phyloP scores from a whole-genome alignment of 2,797 vertebrate species.

The Sebastes steindachneri region DNA sequence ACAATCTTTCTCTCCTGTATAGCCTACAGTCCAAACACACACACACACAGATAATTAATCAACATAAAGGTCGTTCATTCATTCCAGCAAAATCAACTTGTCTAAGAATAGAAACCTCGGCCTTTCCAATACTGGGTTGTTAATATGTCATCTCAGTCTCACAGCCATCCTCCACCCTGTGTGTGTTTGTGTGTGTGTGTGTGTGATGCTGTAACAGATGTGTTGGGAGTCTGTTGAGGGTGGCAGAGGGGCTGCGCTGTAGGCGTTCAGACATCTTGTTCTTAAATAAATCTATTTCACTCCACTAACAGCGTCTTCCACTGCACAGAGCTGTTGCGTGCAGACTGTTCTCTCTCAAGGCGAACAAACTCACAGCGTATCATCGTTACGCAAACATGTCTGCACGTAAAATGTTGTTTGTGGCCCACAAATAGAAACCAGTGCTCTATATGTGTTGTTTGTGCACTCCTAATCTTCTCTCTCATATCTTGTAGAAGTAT shows the following conservation, averaged over 20 bases:
- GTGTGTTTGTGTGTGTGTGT: neutral
- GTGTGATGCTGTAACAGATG: conserved; percentile 57
- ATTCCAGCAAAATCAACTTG: conserved; percentile 16
- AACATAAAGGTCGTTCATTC: conserved; percentile 50
- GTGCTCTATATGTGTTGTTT: neutral
- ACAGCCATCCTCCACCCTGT: conserved; percentile 18
- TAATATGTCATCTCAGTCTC: conserved; percentile 49
- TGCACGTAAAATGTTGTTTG: neutral
- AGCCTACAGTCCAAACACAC: neutral
- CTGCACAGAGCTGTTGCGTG: conserved; percentile 25
- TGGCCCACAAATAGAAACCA: conserved; percentile 1
- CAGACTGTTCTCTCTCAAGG: conserved; percentile 6
- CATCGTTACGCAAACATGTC: conserved; percentile 21
- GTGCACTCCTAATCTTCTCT: neutral
- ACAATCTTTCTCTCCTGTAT: neutral
- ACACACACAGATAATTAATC: conserved; percentile 2
- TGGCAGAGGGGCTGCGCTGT: conserved; percentile 36
- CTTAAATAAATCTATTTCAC: conserved; percentile 65
- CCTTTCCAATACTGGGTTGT: conserved; percentile 28
- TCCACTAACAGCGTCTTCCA: conserved; percentile 20
- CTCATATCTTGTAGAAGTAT: neutral
- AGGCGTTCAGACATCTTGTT: conserved; percentile 58
- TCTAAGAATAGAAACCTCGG: conserved; percentile 50
- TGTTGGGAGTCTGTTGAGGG: conserved; percentile 51
- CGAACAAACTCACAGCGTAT: neutral